phyloP scores from a whole-genome alignment of 2,113 vertebrate genomes.

The Amia ocellicauda region DNA sequence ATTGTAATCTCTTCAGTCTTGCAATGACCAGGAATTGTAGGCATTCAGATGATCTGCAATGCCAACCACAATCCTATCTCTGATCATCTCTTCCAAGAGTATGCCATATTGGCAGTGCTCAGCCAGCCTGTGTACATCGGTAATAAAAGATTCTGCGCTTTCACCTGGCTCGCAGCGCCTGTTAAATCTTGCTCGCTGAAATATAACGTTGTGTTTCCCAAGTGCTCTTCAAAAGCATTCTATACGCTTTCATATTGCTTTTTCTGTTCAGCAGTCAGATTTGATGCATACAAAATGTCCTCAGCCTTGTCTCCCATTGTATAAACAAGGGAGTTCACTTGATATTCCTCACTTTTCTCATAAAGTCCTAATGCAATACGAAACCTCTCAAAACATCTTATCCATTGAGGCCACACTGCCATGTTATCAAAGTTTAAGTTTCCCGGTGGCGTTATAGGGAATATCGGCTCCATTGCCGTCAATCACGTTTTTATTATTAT shows the following conservation, averaged over 20 bases:
- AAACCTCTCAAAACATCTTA: conserved; percentile 15
- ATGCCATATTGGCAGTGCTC: conserved; percentile 17
- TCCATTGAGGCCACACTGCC: conserved; percentile 18
- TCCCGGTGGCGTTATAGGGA: too few species aligned
- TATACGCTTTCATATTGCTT: conserved; percentile 11
- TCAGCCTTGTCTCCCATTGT: conserved; percentile 3
- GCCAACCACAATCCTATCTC: background rate
- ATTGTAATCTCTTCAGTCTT: too few species aligned
- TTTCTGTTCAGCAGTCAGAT: conserved; percentile 10
- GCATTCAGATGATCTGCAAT: background rate
- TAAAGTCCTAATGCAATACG: conserved; percentile 5
- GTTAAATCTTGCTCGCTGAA: conserved; percentile 18
- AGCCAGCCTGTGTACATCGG: conserved; percentile 14
- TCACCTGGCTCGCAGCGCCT: conserved; percentile 5
- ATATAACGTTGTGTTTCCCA: conserved; percentile 9
- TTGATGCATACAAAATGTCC: conserved; percentile 19
- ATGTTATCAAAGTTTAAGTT: too few species aligned
- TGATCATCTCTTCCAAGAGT: conserved; percentile 16
- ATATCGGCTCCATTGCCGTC: too few species aligned
- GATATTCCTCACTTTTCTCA: background rate
- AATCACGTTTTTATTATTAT: too few species aligned
- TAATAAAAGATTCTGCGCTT: conserved; percentile 5
- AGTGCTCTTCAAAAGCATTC: conserved; percentile 10
- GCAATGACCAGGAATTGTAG: too few species aligned
- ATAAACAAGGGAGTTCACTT: too few species aligned